phyloP scores from a whole-genome alignment of 2,113 vertebrate genomes.

The Chiloscyllium plagiosum region DNA sequence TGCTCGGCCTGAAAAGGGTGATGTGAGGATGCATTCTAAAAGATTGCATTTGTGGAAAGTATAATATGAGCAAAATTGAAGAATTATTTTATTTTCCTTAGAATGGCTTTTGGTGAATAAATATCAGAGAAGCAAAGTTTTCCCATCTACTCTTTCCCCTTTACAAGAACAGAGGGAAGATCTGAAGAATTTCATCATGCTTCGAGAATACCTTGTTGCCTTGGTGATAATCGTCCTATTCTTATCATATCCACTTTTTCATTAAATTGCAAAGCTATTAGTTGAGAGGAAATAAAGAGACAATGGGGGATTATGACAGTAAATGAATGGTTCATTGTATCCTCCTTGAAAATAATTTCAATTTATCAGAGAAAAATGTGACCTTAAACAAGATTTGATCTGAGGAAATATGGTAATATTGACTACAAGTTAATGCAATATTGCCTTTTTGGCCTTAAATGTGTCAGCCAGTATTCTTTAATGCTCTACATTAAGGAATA shows the following conservation, averaged over 20 bases:
- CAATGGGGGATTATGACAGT: constrained; percentile 31
- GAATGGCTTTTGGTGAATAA: neutral
- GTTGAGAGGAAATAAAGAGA: constrained; percentile 8
- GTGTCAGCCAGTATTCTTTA: neutral
- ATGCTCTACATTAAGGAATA: neutral
- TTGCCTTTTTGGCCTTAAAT: neutral
- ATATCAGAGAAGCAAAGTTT: neutral
- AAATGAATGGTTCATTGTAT: constrained; percentile 28
- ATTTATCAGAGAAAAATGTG: constrained; percentile 27
- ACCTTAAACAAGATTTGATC: constrained; percentile 14
- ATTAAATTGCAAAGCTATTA: constrained; percentile 21
- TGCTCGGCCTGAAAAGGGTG: neutral
- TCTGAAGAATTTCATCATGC: neutral
- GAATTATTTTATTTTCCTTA: neutral
- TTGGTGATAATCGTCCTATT: constrained; percentile 16
- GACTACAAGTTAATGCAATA: constrained; percentile 2
- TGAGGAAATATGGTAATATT: neutral
- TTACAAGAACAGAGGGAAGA: neutral
- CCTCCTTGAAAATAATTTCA: constrained; percentile 28
- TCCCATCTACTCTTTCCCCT: neutral
- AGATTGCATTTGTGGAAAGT: neutral
- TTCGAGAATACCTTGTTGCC: constrained; percentile 30
- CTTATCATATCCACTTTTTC: constrained; percentile 13
- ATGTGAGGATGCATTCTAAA: neutral
- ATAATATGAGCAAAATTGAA: neutral